phyloP scores from a whole-genome alignment of 2,888 invertebrate species.

The Hofmannophila pseudospretella region DNA sequence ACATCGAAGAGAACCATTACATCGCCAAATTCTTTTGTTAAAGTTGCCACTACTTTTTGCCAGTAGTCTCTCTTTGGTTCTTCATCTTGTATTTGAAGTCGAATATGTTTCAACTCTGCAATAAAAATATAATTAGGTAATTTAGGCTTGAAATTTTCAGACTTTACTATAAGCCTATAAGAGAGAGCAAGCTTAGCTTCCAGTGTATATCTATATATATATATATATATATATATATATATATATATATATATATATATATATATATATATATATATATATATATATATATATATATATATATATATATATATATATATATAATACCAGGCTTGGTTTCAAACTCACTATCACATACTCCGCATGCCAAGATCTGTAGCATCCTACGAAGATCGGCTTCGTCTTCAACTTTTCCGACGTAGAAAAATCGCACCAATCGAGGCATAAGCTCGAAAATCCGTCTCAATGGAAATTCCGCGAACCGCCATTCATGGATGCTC shows the following conservation, averaged over 20 bases:
- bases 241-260: too few relatives aligned
- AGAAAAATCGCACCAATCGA: constrained; percentile 40
- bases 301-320: background rate
- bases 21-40: constrained; percentile 39
- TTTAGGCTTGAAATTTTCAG: too few relatives aligned
- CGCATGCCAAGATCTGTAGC: constrained; percentile 46
- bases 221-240: too few relatives aligned
- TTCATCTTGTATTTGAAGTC: constrained; percentile 55
- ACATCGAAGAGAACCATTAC: constrained; percentile 48
- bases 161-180: too few relatives aligned
- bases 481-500: constrained; percentile 62
- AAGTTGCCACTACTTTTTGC: constrained; percentile 27
- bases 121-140: too few relatives aligned
- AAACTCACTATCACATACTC: constrained; percentile 54
- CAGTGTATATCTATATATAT: too few relatives aligned
- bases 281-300: constrained; percentile 3
- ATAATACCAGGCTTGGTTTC: background rate
- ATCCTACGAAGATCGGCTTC: constrained; percentile 43
- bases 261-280: too few relatives aligned
- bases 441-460: constrained; percentile 56
- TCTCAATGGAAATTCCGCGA: constrained; percentile 41
- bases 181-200: too few relatives aligned
- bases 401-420: constrained; percentile 43
- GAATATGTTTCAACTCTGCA: constrained; percentile 52
- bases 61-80: constrained; percentile 36